phyloP scores from a whole-genome alignment of 2,888 invertebrate genomes.

The Netelia inedita region DNA sequence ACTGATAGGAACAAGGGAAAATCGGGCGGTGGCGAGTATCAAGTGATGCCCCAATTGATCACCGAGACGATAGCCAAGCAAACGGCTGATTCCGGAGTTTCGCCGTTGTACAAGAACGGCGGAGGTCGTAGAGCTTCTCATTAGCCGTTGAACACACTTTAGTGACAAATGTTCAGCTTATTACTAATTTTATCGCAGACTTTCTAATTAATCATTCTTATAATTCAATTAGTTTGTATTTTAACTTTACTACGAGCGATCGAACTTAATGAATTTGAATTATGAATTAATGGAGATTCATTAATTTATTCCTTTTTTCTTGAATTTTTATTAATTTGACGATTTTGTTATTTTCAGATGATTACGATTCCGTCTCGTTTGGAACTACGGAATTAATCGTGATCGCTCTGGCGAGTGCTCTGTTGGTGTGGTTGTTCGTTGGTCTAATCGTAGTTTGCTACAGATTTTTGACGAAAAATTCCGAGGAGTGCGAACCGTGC shows the following conservation, averaged over 20 bases:
- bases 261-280: not conserved
- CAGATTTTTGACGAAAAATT: conserved; percentile 74
- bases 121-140: conserved; percentile 32
- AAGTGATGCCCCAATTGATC: conserved; percentile 74
- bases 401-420: conserved; percentile 77
- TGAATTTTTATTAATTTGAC: conserved; percentile 7
- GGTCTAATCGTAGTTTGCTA: conserved; percentile 78
- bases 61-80: conserved; percentile 45
- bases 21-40: conserved; percentile 72
- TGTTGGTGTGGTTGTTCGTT: conserved; percentile 79
- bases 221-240: conserved; percentile 10
- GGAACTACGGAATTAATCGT: conserved; percentile 77
- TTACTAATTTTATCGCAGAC: not conserved
- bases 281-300: not conserved
- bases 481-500: conserved; percentile 72
- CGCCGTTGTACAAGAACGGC: conserved; percentile 72
- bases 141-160: conserved; percentile 16
- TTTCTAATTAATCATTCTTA: not conserved
- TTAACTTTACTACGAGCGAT: conserved; percentile 1
- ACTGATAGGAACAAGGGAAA: conserved; percentile 56
- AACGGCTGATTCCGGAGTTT: conserved; percentile 54
- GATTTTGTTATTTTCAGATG: conserved; percentile 1
- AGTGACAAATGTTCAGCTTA: not conserved
- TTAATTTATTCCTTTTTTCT: not conserved
- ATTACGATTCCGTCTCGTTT: conserved; percentile 54